Percentiles rank a stretch among this genome's conserved stretches.
Conservation (phyloP, 2,113 vertebrate genomes). For the Elgaria multicarinata region DNA sequence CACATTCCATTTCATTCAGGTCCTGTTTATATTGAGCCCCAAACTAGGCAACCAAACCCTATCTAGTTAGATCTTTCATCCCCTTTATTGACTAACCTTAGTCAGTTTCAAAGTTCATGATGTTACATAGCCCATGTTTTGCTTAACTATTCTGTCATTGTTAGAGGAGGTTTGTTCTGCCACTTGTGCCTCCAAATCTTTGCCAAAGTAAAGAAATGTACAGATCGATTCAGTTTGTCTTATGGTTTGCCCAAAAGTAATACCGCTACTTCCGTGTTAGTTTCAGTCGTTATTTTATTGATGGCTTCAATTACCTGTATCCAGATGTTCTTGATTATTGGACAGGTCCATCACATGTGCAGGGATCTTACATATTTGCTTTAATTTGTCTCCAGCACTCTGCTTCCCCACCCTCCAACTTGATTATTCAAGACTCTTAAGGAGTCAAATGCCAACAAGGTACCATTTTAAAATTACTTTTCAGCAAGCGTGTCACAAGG, state of each 20-base stretch:
- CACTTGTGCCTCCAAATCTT: neutral
- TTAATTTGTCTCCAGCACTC: neutral
- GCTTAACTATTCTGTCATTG: neutral
- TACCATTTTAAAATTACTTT: neutral
- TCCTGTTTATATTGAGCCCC: neutral
- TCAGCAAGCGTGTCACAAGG: neutral
- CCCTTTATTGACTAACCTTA: neutral
- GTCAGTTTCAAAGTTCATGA: neutral
- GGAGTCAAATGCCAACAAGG: neutral
- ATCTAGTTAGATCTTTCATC: neutral
- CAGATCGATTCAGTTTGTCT: too few species aligned
- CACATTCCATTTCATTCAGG: neutral
- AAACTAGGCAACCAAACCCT: neutral
- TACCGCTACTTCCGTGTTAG: too few species aligned
- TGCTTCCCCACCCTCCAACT: neutral
- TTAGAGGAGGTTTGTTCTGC: neutral
- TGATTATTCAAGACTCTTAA: too few species aligned
- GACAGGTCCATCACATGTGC: neutral
- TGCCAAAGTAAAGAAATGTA: neutral
- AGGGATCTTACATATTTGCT: too few species aligned
- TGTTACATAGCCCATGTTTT: too few species aligned
- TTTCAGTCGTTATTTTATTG: neutral
- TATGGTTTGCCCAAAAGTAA: neutral
- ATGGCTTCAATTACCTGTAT: too few species aligned
- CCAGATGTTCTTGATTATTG: neutral